Evolutionary conservation across 2,797 vertebrate genomes (phyloP).

Genomic region (Octomys mimax): DNA sequence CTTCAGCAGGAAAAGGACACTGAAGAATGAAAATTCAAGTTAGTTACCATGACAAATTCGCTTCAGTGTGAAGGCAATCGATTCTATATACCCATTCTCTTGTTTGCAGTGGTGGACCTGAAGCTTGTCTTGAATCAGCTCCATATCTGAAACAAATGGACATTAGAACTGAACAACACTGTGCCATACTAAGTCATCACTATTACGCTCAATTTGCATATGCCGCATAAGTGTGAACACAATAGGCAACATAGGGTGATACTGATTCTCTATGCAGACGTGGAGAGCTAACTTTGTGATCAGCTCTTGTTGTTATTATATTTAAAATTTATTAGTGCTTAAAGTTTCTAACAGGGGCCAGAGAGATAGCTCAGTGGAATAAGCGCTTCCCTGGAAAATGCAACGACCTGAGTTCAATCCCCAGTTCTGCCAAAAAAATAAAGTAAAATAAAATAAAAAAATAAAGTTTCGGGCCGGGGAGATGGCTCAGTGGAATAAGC

Average conservation of each 20-base stretch:
- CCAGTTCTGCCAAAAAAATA: too few species aligned
- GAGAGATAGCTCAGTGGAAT: too few species aligned
- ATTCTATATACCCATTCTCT: not conserved
- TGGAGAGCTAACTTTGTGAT: slow-evolving; percentile 36
- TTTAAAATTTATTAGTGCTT: slow-evolving; percentile 2
- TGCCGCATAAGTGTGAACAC: not conserved
- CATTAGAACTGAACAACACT: slow-evolving; percentile 9
- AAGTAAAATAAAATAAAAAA: too few species aligned
- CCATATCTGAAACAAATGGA: not conserved
- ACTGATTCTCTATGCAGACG: not conserved
- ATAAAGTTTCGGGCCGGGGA: too few species aligned
- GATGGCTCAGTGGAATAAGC: too few species aligned
- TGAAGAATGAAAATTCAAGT: slow-evolving; percentile 49
- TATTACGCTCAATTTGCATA: not conserved
- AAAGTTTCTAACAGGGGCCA: too few species aligned
- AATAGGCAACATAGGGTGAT: not conserved
- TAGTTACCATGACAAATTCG: not conserved
- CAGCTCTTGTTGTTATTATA: not conserved
- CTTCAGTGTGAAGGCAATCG: not conserved
- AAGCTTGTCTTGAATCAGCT: not conserved
- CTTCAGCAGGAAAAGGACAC: slow-evolving; percentile 10
- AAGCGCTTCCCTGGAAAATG: too few species aligned
- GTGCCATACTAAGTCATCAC: slow-evolving; percentile 26
- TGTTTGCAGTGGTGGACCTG: not conserved
- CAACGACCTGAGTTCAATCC: too few species aligned